A percentile compares a stretch with the other conserved stretches of the same genome.
Evolutionary conservation across 2,113 vertebrate genomes (phyloP).

Genomic region (Dicentrarchus labrax): DNA sequence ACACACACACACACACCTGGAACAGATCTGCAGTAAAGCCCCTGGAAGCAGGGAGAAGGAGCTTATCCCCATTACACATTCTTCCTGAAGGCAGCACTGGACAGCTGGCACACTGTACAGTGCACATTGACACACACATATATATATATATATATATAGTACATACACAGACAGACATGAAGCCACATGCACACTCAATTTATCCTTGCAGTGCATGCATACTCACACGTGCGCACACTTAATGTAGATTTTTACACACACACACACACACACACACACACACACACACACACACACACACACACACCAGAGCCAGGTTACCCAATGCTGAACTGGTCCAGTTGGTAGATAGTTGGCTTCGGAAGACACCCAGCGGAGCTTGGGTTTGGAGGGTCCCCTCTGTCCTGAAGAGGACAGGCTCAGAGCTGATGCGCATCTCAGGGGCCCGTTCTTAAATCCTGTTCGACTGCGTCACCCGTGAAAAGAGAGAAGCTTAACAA

Average conservation of each 20-base stretch:
- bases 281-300: neutral
- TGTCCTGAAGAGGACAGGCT: constrained; percentile 54
- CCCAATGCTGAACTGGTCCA: constrained; percentile 32
- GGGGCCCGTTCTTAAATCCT: constrained; percentile 75
- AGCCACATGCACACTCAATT: constrained; percentile 34
- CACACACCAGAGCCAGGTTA: constrained; percentile 15
- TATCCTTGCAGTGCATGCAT: constrained; percentile 20
- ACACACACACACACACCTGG: constrained; percentile 61
- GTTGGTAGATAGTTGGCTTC: constrained; percentile 47
- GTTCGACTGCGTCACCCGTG: constrained; percentile 69
- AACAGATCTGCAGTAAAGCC: constrained; percentile 68
- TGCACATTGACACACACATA: neutral
- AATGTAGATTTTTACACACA: constrained; percentile 14
- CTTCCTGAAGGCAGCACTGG: constrained; percentile 72
- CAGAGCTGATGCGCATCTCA: constrained; percentile 73
- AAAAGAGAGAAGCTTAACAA: constrained; percentile 81
- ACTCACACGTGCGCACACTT: constrained; percentile 29
- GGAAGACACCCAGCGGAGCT: constrained; percentile 25
- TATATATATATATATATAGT: neutral
- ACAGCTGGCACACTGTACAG: constrained; percentile 73
- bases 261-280: neutral
- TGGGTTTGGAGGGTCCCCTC: constrained; percentile 39
- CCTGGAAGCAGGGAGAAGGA: constrained; percentile 69
- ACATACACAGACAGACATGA: neutral
- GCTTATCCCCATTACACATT: constrained; percentile 78